These are phyloP conservation scores for Endomychus coccineus DNA, from an alignment of 2,888 invertebrate genomes.

Conservation along the genomic window DNA sequence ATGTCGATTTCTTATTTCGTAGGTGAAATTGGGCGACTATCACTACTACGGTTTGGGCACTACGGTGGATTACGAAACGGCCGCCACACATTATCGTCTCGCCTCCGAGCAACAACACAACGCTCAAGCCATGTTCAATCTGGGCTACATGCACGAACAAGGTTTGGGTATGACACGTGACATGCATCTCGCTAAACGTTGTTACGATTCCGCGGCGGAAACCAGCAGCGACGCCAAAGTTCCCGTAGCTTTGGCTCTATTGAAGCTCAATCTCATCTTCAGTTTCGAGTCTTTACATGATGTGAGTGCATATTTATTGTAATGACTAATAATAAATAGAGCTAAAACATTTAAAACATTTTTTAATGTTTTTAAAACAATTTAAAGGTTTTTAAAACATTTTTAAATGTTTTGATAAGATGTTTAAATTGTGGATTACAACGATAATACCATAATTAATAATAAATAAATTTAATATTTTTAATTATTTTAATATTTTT, in stretches of 20 bases:
- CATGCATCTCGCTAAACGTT: constrained; percentile 90
- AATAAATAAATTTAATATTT: not conserved
- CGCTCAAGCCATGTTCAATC: constrained; percentile 96
- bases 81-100: constrained; percentile 84
- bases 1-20: constrained; percentile 14
- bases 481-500: constrained; percentile 3
- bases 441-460: not conserved
- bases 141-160: constrained; percentile 99
- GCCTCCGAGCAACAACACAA: constrained; percentile 93
- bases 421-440: not conserved
- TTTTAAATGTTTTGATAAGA: not conserved
- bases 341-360: not conserved
- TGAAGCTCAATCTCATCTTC: constrained; percentile 72
- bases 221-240: constrained; percentile 88
- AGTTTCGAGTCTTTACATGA: constrained; percentile 66
- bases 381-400: not conserved
- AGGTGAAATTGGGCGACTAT: constrained; percentile 94
- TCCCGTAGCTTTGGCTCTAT: constrained; percentile 84
- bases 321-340: not conserved
- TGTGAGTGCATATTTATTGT: constrained; percentile 52
- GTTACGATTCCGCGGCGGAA: constrained; percentile 90
- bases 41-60: constrained; percentile 98
- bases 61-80: constrained; percentile 77
- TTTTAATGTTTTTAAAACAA: not conserved
- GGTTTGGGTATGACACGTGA: constrained; percentile 86